Evolutionary conservation across 2,113 vertebrate species (phyloP), one percentile per base, ranked within the genome.

Genomic region (Cavia porcellus): DNA sequence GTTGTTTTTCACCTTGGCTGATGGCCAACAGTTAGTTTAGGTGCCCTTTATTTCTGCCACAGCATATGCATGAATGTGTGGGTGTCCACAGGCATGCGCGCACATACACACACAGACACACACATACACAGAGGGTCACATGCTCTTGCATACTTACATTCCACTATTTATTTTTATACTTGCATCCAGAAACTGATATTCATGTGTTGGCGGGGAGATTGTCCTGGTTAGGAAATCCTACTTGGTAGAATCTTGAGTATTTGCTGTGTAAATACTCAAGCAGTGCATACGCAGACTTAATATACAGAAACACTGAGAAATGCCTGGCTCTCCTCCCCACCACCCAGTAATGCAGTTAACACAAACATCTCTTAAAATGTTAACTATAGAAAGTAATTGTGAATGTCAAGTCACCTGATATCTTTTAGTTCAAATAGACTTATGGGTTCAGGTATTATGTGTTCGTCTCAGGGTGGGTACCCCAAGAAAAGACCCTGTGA

Each of bases 201-300:
- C 92, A 24, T 32, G 7, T 83, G 42, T 55, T 62, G 59, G 28
- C 3, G 72, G 57, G 35, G 28, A n/a, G 15, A 10, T 83, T 59
- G 59, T 55, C 62, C 72, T 74, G 35, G 15, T 62, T 86, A 80
- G 30, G 72, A 97, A 80, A 92, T 75, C 42, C 24, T 74, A 62
- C 81, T 20, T 55, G 81, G 52, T 64, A 68, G 80, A 86, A 64
- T 94, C 72, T 84, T 89, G 52, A 86, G 57, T 70, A 66, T 85
- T 61, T 94, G 13, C 50, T 86, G 32, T 15, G 70, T 17, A 35
- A 94, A 75, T 70, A 22, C 74, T 50, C 47, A 50, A 82, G 50
- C 59, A 45, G 38, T 24, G 28, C 47, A 70, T 45, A 13, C 38
- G n/a, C 7, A 32, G 30, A 61, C 17, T 66, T 95, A 84, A 24